A percentile compares a stretch with the other conserved stretches of the same genome.
Evolutionary conservation across 2,888 invertebrate genomes (phyloP).

Genomic region (Aphidius colemani): DNA sequence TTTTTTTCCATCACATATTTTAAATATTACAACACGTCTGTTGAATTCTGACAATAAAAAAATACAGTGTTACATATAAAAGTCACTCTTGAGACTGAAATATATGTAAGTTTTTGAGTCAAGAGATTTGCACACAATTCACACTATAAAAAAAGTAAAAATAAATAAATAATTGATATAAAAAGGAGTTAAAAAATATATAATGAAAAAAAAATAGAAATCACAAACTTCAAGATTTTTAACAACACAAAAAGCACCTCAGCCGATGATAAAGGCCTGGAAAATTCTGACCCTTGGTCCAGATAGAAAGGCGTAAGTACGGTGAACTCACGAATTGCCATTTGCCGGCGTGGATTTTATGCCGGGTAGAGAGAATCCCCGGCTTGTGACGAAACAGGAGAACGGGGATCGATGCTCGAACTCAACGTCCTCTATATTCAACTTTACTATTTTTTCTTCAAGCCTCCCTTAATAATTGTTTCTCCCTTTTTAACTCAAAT

Average conservation of each 20-base stretch:
- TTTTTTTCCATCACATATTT: no score
- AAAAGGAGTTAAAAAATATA: background rate
- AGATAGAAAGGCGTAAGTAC: constrained; percentile 33
- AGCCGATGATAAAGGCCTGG: background rate
- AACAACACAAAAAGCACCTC: constrained; percentile 29
- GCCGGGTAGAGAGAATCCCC: constrained; percentile 45
- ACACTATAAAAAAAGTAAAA: no score
- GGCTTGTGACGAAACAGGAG: constrained; percentile 57
- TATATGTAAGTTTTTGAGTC: no score
- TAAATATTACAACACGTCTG: no score
- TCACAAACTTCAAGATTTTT: background rate
- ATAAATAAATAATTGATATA: background rate
- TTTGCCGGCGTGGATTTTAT: constrained; percentile 37
- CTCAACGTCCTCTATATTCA: constrained; percentile 34
- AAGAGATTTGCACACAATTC: no score
- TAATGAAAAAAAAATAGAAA: constrained; percentile 1
- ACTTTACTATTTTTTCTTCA: constrained; percentile 20
- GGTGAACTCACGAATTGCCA: constrained; percentile 36
- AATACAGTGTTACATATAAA: no score
- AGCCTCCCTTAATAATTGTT: constrained; percentile 33
- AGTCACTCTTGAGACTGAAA: no score
- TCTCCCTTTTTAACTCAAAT: constrained; percentile 31
- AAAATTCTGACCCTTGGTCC: no score
- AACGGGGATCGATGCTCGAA: constrained; percentile 57
- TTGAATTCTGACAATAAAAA: no score